Evolutionary conservation across 2,888 invertebrate species (phyloP), one percentile per base, ranked within the genome.

Genomic region (Drosophila ustulata): DNA sequence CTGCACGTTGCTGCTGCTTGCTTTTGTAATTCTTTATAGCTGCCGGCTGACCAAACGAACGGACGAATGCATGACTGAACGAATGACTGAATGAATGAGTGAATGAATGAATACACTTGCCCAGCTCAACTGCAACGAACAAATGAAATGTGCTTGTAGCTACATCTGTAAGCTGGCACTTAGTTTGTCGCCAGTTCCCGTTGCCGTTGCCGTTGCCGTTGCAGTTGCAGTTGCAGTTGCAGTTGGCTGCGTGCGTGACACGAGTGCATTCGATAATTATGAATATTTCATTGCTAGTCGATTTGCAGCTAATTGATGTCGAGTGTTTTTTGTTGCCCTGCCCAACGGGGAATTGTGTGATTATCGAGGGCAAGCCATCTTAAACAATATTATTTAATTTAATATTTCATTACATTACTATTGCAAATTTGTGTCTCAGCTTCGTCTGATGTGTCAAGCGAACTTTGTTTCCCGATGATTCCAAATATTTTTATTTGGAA

Each of bases 21-120:
- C 56, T 47, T 43, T 45, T 66, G 74, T 57, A 59, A 56, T 59
- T 65, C 55, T 59, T 73, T 78, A 59, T 51, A 32, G 46, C 62
- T 46, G 50, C 61, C 30, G 39, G 51, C 59, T 25, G 28, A 34
- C 45, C 45, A 13, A 63, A 39, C 11, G 11, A 32, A 37, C 25
- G 30, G 18, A 41, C 8, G n/a, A 45, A 43, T 43, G 34, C 26
- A 45, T 7, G 7, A 32, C 25, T 18, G 18, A 43, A 1, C 26
- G 34, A 57, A 13, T 57, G 11, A 66, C 50, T 28, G 18, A 39
- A 30, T 58, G 25, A 34, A 23, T 32, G 53, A 18, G 18, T 18
- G 18, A 18, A 18, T 47, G 18, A 49, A 39, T 39, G 39, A 57
- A 37, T 57, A 52, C 34, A 37, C 34, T 34, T 34, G 23, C 28